Conservation (phyloP, 1,140 invertebrate species). For the Aphaenogaster rudis region DNA sequence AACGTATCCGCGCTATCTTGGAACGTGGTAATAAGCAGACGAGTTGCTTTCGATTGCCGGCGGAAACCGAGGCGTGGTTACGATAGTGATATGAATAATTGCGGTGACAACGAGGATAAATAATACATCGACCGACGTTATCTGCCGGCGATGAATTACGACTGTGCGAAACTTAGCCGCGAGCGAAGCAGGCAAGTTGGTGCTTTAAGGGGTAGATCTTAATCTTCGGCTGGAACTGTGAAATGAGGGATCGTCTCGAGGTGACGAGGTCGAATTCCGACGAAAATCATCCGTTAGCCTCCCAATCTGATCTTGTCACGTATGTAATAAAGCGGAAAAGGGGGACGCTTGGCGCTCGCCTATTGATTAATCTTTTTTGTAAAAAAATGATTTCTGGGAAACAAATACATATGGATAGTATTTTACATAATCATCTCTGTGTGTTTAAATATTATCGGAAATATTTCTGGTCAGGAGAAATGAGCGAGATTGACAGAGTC, state of each 20-base stretch:
- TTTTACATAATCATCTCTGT: slow-evolving; percentile 13
- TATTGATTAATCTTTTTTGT: slow-evolving; percentile 39
- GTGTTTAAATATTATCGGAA: slow-evolving; percentile 1
- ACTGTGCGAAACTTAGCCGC: slow-evolving; percentile 71
- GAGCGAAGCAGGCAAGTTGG: slow-evolving; percentile 59
- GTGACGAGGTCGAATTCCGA: slow-evolving; percentile 77
- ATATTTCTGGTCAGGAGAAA: not conserved
- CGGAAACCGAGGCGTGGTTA: slow-evolving; percentile 74
- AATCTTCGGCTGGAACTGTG: slow-evolving; percentile 76
- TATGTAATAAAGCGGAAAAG: slow-evolving; percentile 35
- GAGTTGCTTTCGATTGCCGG: slow-evolving; percentile 83
- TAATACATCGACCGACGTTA: slow-evolving; percentile 84
- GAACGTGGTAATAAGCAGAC: slow-evolving; percentile 76
- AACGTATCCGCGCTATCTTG: slow-evolving; percentile 74
- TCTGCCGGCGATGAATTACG: slow-evolving; percentile 83
- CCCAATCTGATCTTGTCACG: slow-evolving; percentile 45
- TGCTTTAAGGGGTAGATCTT: slow-evolving; percentile 80
- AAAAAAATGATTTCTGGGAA: not conserved
- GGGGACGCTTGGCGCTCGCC: slow-evolving; percentile 8
- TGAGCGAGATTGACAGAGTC: not conserved
- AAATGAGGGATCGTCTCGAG: slow-evolving; percentile 83
- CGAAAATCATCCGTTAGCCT: slow-evolving; percentile 67
- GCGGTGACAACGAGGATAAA: slow-evolving; percentile 82
- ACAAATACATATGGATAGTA: not conserved
- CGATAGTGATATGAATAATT: slow-evolving; percentile 86